A percentile compares a stretch with the other conserved stretches of the same genome.
phyloP scores from a whole-genome alignment of 2,888 invertebrate species.

The Pimpla rufipes region DNA sequence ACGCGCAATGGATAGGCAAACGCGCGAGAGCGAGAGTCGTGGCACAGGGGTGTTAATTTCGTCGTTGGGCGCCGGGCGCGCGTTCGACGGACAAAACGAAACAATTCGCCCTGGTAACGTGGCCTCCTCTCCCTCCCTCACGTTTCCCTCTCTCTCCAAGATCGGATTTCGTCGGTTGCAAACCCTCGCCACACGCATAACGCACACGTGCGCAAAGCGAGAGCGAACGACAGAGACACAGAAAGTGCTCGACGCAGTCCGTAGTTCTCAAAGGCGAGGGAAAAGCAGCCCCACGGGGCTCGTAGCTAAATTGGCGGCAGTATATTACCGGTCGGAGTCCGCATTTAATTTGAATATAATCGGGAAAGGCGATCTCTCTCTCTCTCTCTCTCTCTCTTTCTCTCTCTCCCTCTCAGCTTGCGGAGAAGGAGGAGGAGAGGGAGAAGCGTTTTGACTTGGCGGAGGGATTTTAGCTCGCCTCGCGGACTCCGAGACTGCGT shows the following conservation, averaged over 20 bases:
- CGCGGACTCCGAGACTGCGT: slow-evolving; percentile 82
- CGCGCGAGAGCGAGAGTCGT: too few species aligned
- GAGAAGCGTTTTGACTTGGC: slow-evolving; percentile 69
- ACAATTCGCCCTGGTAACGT: slow-evolving; percentile 52
- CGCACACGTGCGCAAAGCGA: neutral
- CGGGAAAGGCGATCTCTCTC: slow-evolving; percentile 82
- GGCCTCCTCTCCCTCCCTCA: neutral
- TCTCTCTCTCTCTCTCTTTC: too few species aligned
- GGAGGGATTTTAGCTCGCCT: slow-evolving; percentile 74
- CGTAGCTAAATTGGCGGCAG: slow-evolving; percentile 85
- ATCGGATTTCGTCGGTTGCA: slow-evolving; percentile 58
- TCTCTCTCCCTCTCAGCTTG: too few species aligned
- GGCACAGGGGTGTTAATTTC: slow-evolving; percentile 51
- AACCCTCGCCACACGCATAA: neutral
- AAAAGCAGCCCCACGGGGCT: slow-evolving; percentile 82
- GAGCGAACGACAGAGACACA: neutral
- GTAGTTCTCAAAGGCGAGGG: slow-evolving; percentile 62
- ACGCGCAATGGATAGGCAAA: neutral
- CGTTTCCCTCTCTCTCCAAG: slow-evolving; percentile 29
- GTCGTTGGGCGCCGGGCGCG: neutral
- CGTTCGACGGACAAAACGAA: slow-evolving; percentile 64
- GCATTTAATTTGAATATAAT: slow-evolving; percentile 86
- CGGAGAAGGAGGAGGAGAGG: slow-evolving; percentile 30
- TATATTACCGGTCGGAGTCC: slow-evolving; percentile 84
- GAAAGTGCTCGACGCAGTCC: slow-evolving; percentile 46